Conservation (phyloP, 64 coral and sea anemone species). For the Pocillopora verrucosa region DNA sequence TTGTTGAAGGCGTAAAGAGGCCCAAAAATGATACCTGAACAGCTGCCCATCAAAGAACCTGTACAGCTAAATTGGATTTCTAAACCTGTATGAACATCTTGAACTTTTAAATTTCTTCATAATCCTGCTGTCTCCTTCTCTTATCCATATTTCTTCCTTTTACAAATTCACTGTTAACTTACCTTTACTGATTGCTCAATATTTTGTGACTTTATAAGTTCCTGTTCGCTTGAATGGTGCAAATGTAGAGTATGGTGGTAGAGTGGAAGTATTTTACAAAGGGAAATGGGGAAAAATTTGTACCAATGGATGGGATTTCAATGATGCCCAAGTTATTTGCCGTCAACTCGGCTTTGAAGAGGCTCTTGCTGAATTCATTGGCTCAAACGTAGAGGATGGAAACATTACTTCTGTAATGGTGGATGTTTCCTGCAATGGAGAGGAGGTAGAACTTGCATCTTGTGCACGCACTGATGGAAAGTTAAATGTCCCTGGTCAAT, state of each 20-base stretch:
- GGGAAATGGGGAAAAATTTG: constrained; percentile 28
- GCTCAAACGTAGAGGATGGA: not conserved
- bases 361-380: not conserved
- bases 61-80: too few relatives aligned
- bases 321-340: constrained; percentile 24
- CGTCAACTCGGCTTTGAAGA: constrained; percentile 23
- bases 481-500: not conserved
- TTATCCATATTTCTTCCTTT: not conserved
- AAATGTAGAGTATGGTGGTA: not conserved
- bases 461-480: not conserved
- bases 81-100: too few relatives aligned
- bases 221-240: constrained; percentile 26
- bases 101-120: too few relatives aligned
- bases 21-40: too few relatives aligned
- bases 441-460: not conserved
- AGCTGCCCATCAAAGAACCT: too few relatives aligned
- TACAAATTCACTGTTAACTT: not conserved
- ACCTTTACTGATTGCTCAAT: not conserved
- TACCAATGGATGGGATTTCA: not conserved
- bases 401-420: not conserved
- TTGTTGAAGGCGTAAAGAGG: too few relatives aligned
- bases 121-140: not conserved
- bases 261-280: constrained; percentile 38
- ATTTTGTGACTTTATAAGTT: not conserved
- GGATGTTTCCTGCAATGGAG: not conserved